Evolutionary conservation across 2,888 invertebrate genomes (phyloP).

Genomic region (Cinara cedri): DNA sequence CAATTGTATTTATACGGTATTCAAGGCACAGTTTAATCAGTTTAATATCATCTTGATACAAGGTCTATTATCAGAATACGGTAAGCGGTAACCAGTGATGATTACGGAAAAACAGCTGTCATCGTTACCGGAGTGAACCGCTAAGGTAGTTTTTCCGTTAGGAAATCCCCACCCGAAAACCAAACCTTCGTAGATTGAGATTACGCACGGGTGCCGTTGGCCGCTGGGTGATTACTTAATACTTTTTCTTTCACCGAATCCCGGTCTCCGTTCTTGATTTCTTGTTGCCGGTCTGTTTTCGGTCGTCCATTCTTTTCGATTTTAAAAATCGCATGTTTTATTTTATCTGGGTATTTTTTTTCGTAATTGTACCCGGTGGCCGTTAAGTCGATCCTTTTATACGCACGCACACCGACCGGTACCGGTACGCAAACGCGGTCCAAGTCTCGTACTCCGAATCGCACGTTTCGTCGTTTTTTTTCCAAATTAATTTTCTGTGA

Average conservation of each 20-base stretch:
- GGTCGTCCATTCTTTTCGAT: not conserved
- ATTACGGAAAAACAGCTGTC: constrained; percentile 12
- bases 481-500: too few relatives aligned
- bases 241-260: too few relatives aligned
- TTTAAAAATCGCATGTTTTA: not conserved
- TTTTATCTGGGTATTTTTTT: not conserved
- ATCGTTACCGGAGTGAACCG: not conserved
- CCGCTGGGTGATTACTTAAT: too few relatives aligned
- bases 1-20: too few relatives aligned
- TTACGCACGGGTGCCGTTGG: too few relatives aligned
- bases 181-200: not conserved
- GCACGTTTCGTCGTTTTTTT: too few relatives aligned
- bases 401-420: not conserved
- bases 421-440: not conserved
- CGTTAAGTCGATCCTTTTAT: too few relatives aligned
- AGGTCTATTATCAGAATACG: too few relatives aligned
- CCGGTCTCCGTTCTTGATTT: not conserved
- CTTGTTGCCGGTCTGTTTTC: not conserved
- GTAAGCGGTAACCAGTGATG: not conserved
- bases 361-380: not conserved
- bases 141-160: constrained; percentile 28
- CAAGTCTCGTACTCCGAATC: not conserved
- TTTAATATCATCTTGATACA: too few relatives aligned
- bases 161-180: constrained; percentile 35
- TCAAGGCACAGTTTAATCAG: too few relatives aligned